Percentiles rank a stretch among this genome's conserved stretches.
Evolutionary conservation across 2,888 invertebrate species (phyloP).

Genomic region (Campoplex capitator): DNA sequence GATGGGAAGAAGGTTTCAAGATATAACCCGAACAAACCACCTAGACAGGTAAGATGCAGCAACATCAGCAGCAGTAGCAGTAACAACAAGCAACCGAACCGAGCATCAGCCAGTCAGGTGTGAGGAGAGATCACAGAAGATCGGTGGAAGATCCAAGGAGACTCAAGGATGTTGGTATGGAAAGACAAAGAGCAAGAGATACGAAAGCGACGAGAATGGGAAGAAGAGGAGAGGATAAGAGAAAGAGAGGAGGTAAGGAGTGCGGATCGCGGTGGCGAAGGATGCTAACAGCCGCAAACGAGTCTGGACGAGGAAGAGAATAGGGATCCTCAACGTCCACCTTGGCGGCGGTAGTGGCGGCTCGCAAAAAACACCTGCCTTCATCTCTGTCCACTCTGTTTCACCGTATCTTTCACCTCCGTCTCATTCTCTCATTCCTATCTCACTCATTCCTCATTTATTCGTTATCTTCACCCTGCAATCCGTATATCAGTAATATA

Average conservation of each 20-base stretch:
- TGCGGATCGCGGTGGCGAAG: slow-evolving; percentile 74
- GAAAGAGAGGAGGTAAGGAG: slow-evolving; percentile 49
- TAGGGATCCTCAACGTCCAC: slow-evolving; percentile 75
- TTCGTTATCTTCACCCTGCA: slow-evolving; percentile 29
- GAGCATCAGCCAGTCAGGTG: slow-evolving; percentile 76
- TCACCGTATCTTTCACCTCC: slow-evolving; percentile 54
- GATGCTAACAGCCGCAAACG: slow-evolving; percentile 80
- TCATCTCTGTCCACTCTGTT: slow-evolving; percentile 68
- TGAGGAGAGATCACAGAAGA: slow-evolving; percentile 78
- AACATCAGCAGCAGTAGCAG: slow-evolving; percentile 54
- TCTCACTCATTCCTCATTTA: slow-evolving; percentile 33
- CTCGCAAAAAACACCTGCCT: slow-evolving; percentile 79
- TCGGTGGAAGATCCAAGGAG: slow-evolving; percentile 78
- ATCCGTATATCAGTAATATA: slow-evolving; percentile 35
- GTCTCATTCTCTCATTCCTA: slow-evolving; percentile 43
- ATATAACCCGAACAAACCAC: slow-evolving; percentile 74
- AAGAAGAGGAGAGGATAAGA: slow-evolving; percentile 69
- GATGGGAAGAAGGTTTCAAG: slow-evolving; percentile 57
- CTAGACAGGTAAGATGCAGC: slow-evolving; percentile 69
- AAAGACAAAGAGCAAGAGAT: slow-evolving; percentile 67
- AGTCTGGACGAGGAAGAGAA: slow-evolving; percentile 68
- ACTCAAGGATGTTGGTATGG: slow-evolving; percentile 75
- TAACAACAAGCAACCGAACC: slow-evolving; percentile 71
- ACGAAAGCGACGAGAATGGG: slow-evolving; percentile 65
- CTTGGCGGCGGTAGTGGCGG: slow-evolving; percentile 67